These are phyloP conservation scores for Glaucomys volans DNA, from an alignment of 2,113 vertebrate species.

Conservation along the genomic window DNA sequence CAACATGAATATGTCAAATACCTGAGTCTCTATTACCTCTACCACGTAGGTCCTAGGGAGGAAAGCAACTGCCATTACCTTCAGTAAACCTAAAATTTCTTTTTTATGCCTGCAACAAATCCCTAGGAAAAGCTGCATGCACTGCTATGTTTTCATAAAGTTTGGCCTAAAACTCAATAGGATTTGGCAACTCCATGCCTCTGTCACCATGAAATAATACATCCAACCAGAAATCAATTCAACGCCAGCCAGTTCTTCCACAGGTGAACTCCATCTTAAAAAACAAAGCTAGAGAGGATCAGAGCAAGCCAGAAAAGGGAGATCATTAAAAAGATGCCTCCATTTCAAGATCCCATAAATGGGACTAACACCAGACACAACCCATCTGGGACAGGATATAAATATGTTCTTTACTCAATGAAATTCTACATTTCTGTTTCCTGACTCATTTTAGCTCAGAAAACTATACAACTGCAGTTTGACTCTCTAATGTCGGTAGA, in stretches of 20 bases:
- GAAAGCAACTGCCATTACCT: neutral
- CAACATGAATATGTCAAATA: neutral
- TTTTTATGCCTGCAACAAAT: neutral
- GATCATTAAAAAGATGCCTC: neutral
- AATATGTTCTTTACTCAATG: neutral
- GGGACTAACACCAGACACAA: neutral
- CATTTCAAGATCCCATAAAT: neutral
- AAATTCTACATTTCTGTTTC: neutral
- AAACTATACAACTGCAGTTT: neutral
- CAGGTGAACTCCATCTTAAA: neutral
- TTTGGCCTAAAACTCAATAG: neutral
- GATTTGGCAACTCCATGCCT: neutral
- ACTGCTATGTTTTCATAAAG: neutral
- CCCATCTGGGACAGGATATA: neutral
- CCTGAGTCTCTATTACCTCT: neutral
- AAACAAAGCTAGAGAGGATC: neutral
- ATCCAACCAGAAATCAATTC: neutral
- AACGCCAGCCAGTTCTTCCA: neutral
- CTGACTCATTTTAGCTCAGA: neutral
- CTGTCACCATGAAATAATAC: neutral
- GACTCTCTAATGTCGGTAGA: neutral
- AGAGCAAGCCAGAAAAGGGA: conserved; percentile 11
- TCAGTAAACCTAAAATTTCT: neutral
- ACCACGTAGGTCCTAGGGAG: neutral
- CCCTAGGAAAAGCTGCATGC: neutral